Evolutionary conservation across 2,113 vertebrate genomes (phyloP).

Genomic region (Rhodinocichla rosea): DNA sequence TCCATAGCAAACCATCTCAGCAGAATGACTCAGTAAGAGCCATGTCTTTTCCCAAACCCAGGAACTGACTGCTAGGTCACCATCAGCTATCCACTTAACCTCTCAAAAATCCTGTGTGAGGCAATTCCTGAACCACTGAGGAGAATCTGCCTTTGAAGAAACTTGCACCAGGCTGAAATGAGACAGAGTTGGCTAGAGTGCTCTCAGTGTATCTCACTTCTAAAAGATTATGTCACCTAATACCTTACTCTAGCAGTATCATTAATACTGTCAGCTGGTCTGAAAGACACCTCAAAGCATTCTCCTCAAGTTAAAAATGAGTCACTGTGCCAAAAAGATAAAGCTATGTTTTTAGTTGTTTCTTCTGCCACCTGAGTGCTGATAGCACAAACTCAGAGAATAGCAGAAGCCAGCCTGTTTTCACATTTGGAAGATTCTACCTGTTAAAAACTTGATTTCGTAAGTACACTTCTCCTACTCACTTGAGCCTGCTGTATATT

Average conservation of each 20-base stretch:
- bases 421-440: background rate
- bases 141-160: background rate
- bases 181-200: background rate
- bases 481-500: background rate
- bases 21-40: background rate
- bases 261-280: background rate
- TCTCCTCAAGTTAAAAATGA: background rate
- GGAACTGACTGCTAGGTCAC: background rate
- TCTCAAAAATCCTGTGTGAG: background rate
- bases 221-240: background rate
- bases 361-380: background rate
- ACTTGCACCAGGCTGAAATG: background rate
- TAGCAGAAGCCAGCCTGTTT: background rate
- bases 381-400: background rate
- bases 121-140: background rate
- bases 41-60: background rate
- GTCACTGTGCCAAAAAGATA: background rate
- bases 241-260: background rate
- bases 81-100: background rate
- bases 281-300: background rate
- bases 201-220: background rate
- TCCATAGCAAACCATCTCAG: background rate
- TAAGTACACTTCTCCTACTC: background rate
- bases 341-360: background rate
- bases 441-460: background rate